Base-by-base conservation (phyloP, 2,888 invertebrate species). In the Labia minor region DNA sequence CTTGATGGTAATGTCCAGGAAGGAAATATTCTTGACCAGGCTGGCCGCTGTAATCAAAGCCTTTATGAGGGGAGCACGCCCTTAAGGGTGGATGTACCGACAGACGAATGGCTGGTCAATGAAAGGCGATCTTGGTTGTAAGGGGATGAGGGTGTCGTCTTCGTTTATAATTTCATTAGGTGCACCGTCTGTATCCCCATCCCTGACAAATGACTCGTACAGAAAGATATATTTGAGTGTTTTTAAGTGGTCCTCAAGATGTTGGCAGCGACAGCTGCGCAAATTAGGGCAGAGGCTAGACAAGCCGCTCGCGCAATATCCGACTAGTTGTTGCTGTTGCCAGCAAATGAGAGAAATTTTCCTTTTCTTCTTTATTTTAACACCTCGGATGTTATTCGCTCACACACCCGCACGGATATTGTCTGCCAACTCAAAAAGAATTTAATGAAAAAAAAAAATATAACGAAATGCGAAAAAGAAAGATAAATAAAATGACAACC, bases 121-220 rank as follows among this genome's bases (percentile, higher is more conserved):
- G 49, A 49, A 49, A 49, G 49, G n/a, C 49, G 49, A 49, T 49
- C 49, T 49, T 49, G 4, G 26, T 8, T 26, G 26, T 6, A 6
- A 8, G 3, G 26, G 26, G n/a, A n/a, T 26, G 14, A 10, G 49
- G 49, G 49, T 49, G 14, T 49, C 49, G 16, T 49, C 49, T 49
- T 49, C 26, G 49, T 49, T 49, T 49, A 49, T 49, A 49, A 49
- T 49, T 49, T 49, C 49, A 49, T 49, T 49, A 49, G 49, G 49
- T 16, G 49, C 26, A 26, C n/a, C 49, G 14, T 49, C 49, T 49
- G 49, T 14, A n/a, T 10, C 49, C 49, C 49, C n/a, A n/a, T n/a
- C 49, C 49, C 49, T 16, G n/a, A n/a, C 26, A 26, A 26, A 26
- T 26, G 26, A n/a, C 49, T 49, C 4, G 3, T 14, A 11, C 8